phyloP scores from a whole-genome alignment of 2,888 invertebrate genomes.

The Hypomecis atomaria region DNA sequence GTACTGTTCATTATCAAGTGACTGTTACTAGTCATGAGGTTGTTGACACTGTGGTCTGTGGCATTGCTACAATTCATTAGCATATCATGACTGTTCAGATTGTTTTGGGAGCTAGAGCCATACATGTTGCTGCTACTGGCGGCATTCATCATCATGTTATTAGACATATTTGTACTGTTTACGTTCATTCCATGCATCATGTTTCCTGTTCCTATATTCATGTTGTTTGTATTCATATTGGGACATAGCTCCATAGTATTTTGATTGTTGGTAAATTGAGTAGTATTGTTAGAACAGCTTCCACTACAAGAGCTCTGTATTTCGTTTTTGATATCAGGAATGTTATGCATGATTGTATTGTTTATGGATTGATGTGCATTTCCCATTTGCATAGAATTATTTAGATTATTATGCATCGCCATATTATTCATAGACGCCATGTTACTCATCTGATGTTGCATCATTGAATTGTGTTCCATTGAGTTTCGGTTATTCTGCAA shows the following conservation, averaged over 20 bases:
- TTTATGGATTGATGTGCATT: conserved; percentile 72
- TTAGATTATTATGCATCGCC: conserved; percentile 73
- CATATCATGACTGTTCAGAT: conserved; percentile 72
- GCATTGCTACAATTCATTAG: conserved; percentile 75
- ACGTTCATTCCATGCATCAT: conserved; percentile 75
- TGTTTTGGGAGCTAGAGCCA: conserved; percentile 63
- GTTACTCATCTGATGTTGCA: conserved; percentile 78
- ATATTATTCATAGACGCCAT: conserved; percentile 70
- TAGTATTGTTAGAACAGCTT: conserved; percentile 70
- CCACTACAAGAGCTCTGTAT: conserved; percentile 77
- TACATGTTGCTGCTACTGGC: conserved; percentile 69
- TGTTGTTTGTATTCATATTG: conserved; percentile 68
- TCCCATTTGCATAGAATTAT: conserved; percentile 72
- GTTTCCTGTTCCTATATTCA: conserved; percentile 68
- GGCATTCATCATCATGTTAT: conserved; percentile 75
- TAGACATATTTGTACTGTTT: conserved; percentile 68
- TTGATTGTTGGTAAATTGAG: conserved; percentile 71
- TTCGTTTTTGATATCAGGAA: conserved; percentile 80
- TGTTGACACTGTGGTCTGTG: conserved; percentile 70
- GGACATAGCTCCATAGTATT: conserved; percentile 74
- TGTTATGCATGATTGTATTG: conserved; percentile 76
- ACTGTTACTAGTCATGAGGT: conserved; percentile 66
- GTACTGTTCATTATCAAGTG: conserved; percentile 78
- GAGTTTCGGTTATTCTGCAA: conserved; percentile 73
- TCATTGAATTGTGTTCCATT: conserved; percentile 74